A percentile compares a stretch with the other conserved stretches of the same genome.
These are phyloP conservation scores for Epistrophe grossulariae DNA, from an alignment of 2,888 invertebrate genomes.

Conservation along the genomic window DNA sequence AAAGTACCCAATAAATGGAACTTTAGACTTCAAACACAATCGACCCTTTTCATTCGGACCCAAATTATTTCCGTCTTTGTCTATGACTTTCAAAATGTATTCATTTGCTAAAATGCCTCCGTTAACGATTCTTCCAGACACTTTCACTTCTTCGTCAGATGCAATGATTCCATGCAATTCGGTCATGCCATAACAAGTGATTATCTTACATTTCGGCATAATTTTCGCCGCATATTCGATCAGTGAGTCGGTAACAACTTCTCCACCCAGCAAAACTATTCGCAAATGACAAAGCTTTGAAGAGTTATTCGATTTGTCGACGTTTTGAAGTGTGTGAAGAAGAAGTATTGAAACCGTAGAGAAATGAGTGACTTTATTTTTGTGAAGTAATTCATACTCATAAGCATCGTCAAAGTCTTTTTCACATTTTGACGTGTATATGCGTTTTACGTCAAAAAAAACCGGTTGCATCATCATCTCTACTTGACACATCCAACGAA, in stretches of 20 bases:
- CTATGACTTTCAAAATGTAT: constrained; percentile 64
- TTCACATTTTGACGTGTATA: constrained; percentile 55
- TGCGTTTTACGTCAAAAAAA: constrained; percentile 69
- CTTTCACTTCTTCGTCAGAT: constrained; percentile 45
- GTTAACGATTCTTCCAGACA: constrained; percentile 25
- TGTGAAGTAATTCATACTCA: constrained; percentile 49
- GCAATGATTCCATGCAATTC: constrained; percentile 69
- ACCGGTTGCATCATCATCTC: constrained; percentile 66
- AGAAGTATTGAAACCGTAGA: constrained; percentile 67
- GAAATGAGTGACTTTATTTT: constrained; percentile 66
- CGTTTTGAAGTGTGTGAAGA: constrained; percentile 40
- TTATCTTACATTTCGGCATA: constrained; percentile 51
- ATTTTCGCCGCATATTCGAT: constrained; percentile 30
- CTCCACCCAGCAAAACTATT: constrained; percentile 42
- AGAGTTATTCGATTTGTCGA: not conserved
- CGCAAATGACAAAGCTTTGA: not conserved
- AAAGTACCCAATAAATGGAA: constrained; percentile 56
- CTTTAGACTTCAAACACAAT: constrained; percentile 62
- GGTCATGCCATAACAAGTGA: constrained; percentile 73
- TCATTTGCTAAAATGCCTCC: constrained; percentile 63
- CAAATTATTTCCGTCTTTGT: constrained; percentile 51
- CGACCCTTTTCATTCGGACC: constrained; percentile 63
- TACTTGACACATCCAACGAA: constrained; percentile 76
- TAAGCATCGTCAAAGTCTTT: constrained; percentile 11
- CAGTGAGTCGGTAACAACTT: constrained; percentile 63